A percentile compares a stretch with the other conserved stretches of the same genome.
Conservation (phyloP, 2,888 invertebrate species). For the Herminia tarsipennalis region DNA sequence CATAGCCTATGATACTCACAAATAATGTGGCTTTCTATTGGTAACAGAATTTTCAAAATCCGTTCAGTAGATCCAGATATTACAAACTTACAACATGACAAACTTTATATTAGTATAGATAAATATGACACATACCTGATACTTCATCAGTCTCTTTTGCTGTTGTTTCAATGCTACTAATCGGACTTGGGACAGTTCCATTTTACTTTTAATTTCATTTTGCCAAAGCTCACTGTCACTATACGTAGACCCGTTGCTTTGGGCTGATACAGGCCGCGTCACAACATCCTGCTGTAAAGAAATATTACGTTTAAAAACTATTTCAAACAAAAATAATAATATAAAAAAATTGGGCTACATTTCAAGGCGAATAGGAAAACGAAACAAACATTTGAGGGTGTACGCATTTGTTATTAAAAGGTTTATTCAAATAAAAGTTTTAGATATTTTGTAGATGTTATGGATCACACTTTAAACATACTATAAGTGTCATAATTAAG, state of each 20-base stretch:
- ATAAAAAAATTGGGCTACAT: too few relatives aligned
- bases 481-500: neutral
- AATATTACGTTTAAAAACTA: neutral
- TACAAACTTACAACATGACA: too few relatives aligned
- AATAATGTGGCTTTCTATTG: too few relatives aligned
- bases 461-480: neutral
- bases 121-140: slow-evolving; percentile 62
- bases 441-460: neutral
- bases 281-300: slow-evolving; percentile 68
- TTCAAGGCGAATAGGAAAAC: neutral
- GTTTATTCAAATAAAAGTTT: neutral
- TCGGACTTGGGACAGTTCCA: slow-evolving; percentile 87
- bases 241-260: slow-evolving; percentile 80
- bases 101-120: neutral
- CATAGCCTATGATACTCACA: too few relatives aligned
- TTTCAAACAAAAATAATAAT: too few relatives aligned
- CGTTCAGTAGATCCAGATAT: too few relatives aligned
- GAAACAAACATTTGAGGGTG: neutral
- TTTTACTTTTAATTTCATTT: slow-evolving; percentile 86
- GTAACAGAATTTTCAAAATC: too few relatives aligned
- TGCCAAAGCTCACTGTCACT: slow-evolving; percentile 85
- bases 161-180: slow-evolving; percentile 86
- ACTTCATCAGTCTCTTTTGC: slow-evolving; percentile 80
- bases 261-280: slow-evolving; percentile 78
- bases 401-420: neutral